Evolutionary conservation across 2,888 invertebrate species (phyloP), one percentile per base, ranked within the genome.

Genomic region (Caenorhabditis drosophilae): DNA sequence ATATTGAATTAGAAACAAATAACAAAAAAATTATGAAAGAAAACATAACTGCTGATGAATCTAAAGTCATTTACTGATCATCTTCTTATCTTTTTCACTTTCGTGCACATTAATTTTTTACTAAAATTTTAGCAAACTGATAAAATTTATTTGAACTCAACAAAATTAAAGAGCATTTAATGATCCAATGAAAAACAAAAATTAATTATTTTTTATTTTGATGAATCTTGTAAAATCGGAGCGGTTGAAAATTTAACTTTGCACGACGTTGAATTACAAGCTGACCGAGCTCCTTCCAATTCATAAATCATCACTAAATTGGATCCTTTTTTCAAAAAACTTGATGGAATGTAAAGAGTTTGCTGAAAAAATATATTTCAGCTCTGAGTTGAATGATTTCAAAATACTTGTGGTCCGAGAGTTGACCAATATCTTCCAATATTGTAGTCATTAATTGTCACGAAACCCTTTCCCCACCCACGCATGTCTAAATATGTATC

Each of bases 401-500:
- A n/a, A n/a, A n/a, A n/a, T n/a, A n/a, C n/a, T 67, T 88, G 88
- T n/a, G 88, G 88, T 4, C 88, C 88, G 15, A 82, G 78, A 12
- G 80, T 73, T 2, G 87, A 86, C 88, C 88, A 88, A 76, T 88
- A 88, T 34, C 87, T 83, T 25, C 88, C 88, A 18, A 88, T 74
- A 75, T 88, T 88, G 69, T 84, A 84, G 4, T 84, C 84, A 68
- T 87, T 87, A 6, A 88, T 75, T 45, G 85, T 85, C 4, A 85
- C 84, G 26, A 85, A 82, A 23, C 87, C 87, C 85, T 88, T 75
- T 23, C 70, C 70, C 72, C 71, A 78, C 12, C 70, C 68, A 40
- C 54, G 58, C 18, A 70, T 55, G 46, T 76, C 73, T 23, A 76
- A 48, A 47, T 63, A 78, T 0, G 78, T 77, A 46, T 78, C 73